Base-by-base conservation (phyloP, 2,797 vertebrate genomes). In the Garrulus glandarius region DNA sequence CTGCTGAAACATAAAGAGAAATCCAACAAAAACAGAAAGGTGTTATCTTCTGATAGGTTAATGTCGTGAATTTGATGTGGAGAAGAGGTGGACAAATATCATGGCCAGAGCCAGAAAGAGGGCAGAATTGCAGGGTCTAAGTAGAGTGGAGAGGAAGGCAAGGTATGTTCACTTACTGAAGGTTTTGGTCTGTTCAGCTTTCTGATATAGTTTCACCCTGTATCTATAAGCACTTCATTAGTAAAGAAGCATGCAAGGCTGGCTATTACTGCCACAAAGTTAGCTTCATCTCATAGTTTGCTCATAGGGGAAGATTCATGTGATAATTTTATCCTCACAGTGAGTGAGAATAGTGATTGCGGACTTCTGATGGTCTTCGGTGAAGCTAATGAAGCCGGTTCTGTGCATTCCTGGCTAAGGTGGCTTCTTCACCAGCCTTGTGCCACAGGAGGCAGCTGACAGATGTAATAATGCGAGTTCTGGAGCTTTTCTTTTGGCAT, bases 331-430 rank as follows among this genome's bases (percentile, higher is more conserved):
- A 32, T 4, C 44, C 36, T 74, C 44, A 36, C 15, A n/a, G 34
- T n/a, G 50, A 50, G 12, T 3, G 2, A 37, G 50, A 85, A 18
- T 4, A 34, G 20, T 0, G 0, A 11, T 15, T 64, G 29, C 24
- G 19, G 7, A 37, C 37, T 79, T 69, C 5, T 56, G 9, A 24
- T 14, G 43, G 9, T 26, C 34, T 56, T 64, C 11, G 26, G 30
- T 15, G 27, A 76, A 79, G 32, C 16, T 76, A 3, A 55, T 76
- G 53, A 15, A 16, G 5, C 16, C 1, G 0, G 2, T 79, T 89
- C 52, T 85, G 29, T 56, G 37, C 60, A 63, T 67, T 70, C 22
- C 27, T 76, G 43, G 7, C 34, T 78, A 10, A 78, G 34, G 34
- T 60, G 30, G 24, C 15, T 71, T 64, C 55, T 7, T 2, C 5